Evolutionary conservation across 1,140 invertebrate species (phyloP).

Genomic region (Lepidotrigona ventralis): DNA sequence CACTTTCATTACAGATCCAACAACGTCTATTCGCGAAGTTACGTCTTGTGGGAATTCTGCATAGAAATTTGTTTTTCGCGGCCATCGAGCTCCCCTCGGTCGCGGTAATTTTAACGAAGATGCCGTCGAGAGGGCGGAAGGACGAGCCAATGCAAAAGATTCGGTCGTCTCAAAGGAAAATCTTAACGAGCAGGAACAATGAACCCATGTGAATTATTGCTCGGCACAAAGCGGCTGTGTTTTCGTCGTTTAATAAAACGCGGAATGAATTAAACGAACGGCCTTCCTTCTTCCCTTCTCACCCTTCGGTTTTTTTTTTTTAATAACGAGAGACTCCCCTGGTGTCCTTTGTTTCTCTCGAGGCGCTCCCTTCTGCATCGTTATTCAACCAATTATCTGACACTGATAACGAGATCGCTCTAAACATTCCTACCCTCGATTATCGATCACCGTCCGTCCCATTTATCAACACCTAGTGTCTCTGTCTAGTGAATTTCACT

Average conservation of each 20-base stretch:
- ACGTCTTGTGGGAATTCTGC: not conserved
- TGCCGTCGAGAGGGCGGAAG: slow-evolving; percentile 11
- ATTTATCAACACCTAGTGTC: not conserved
- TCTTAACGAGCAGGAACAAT: slow-evolving; percentile 51
- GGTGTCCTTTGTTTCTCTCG: not conserved
- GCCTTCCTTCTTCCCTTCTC: not conserved
- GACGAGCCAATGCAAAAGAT: slow-evolving; percentile 43
- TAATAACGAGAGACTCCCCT: not conserved
- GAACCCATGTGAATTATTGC: slow-evolving; percentile 51
- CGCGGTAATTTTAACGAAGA: slow-evolving; percentile 45
- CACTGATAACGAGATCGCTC: slow-evolving; percentile 1
- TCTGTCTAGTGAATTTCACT: too few species aligned
- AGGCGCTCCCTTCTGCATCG: not conserved
- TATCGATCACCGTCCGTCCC: slow-evolving; percentile 9
- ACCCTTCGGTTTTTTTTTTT: slow-evolving; percentile 40
- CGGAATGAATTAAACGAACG: slow-evolving; percentile 44
- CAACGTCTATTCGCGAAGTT: too few species aligned
- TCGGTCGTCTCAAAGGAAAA: slow-evolving; percentile 49
- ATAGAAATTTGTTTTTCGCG: not conserved
- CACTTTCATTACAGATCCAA: not conserved
- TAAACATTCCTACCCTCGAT: not conserved
- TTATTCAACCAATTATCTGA: slow-evolving; percentile 28
- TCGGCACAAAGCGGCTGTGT: slow-evolving; percentile 36
- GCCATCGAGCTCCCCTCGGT: not conserved
- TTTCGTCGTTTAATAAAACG: slow-evolving; percentile 50